Evolutionary conservation across 2,113 vertebrate species (phyloP).

Genomic region (Zosterops pallidus): DNA sequence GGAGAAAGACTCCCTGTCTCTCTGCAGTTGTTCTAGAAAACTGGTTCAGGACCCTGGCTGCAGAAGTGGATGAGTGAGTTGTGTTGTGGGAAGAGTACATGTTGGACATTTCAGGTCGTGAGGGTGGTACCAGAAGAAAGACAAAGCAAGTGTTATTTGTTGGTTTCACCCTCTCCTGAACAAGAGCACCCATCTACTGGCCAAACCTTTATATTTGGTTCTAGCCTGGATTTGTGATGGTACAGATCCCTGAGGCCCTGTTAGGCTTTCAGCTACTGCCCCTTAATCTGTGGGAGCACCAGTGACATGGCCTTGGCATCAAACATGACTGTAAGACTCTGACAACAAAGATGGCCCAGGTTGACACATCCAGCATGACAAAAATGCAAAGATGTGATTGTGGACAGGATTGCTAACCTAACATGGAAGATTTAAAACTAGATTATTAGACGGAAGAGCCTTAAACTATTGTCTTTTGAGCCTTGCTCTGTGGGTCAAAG

Average conservation of each 20-base stretch:
- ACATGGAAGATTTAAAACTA: background rate
- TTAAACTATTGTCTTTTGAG: background rate
- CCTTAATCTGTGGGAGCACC: background rate
- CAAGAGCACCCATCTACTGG: background rate
- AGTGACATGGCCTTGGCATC: background rate
- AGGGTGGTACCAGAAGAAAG: background rate
- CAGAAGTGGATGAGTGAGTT: background rate
- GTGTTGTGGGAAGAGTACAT: background rate
- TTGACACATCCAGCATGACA: background rate
- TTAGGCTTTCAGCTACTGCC: background rate
- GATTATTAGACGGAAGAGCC: background rate
- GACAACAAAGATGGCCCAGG: background rate
- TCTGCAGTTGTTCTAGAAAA: background rate
- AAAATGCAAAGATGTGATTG: background rate
- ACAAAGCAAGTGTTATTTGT: background rate
- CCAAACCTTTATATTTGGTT: background rate
- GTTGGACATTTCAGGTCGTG: background rate
- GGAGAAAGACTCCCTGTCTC: background rate
- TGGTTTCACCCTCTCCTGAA: background rate
- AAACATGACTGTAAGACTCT: background rate
- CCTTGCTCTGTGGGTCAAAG: background rate
- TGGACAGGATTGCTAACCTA: background rate
- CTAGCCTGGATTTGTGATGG: background rate
- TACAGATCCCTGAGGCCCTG: background rate
- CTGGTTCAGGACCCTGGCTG: background rate